Evolutionary conservation across 2,797 vertebrate genomes (phyloP).

Genomic region (Arrhamphus sclerolepis): DNA sequence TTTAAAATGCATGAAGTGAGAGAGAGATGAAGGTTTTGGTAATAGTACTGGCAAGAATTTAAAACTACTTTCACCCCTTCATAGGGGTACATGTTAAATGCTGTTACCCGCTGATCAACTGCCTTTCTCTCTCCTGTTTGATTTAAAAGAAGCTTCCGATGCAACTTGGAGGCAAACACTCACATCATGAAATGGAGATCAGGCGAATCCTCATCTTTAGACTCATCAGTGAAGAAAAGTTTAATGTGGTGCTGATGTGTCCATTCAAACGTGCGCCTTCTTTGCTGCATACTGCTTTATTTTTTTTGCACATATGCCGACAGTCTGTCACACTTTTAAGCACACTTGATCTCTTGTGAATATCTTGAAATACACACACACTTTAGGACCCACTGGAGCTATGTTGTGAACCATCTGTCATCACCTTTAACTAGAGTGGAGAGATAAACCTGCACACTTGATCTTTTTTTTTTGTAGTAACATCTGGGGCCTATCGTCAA

Average conservation of each 20-base stretch:
- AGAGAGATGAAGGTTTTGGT: too few species aligned
- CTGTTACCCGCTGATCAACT: slow-evolving; percentile 50
- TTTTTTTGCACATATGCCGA: slow-evolving; percentile 41
- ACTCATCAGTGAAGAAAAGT: slow-evolving; percentile 45
- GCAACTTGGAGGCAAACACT: slow-evolving; percentile 29
- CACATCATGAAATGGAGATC: slow-evolving; percentile 31
- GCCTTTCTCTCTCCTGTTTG: slow-evolving; percentile 24
- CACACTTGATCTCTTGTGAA: slow-evolving; percentile 37
- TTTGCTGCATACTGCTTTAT: slow-evolving; percentile 17
- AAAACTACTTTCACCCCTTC: too few species aligned
- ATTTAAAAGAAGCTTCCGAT: slow-evolving; percentile 44
- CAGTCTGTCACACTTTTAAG: slow-evolving; percentile 57
- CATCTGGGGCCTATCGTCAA: slow-evolving; percentile 63
- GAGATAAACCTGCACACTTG: slow-evolving; percentile 53
- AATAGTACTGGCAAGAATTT: too few species aligned
- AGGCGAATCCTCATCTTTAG: slow-evolving; percentile 36
- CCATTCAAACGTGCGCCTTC: slow-evolving; percentile 22
- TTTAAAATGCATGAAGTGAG: too few species aligned
- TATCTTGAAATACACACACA: slow-evolving; percentile 43
- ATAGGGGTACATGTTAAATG: slow-evolving; percentile 42
- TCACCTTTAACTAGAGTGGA: slow-evolving; percentile 58
- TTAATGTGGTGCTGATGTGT: slow-evolving; percentile 43
- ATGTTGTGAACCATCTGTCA: slow-evolving; percentile 67
- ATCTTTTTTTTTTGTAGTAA: slow-evolving; percentile 56
- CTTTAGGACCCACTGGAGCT: slow-evolving; percentile 34